Conservation (phyloP, 37 sponge, comb jelly and placozoan species). For the Aphrocallistes beatrix region DNA sequence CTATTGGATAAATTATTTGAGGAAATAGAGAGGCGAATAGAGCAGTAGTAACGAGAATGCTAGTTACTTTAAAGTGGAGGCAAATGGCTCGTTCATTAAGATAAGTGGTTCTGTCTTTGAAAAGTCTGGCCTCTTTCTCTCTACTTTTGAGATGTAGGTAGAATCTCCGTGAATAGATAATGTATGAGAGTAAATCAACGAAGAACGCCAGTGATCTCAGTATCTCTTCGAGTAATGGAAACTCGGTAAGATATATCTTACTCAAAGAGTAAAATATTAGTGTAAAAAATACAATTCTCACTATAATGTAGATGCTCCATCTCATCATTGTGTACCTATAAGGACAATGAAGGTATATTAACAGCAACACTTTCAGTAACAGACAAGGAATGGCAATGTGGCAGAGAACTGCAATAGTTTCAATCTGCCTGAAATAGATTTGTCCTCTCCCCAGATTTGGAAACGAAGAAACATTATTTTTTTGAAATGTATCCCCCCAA, state of each 20-base stretch:
- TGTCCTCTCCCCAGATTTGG: no score
- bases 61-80: neutral
- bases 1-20: no score
- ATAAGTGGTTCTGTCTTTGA: neutral
- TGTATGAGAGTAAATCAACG: neutral
- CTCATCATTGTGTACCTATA: neutral
- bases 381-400: neutral
- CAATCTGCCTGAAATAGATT: no score
- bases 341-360: neutral
- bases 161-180: neutral
- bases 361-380: neutral
- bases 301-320: neutral
- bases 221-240: no score
- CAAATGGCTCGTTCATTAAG: neutral
- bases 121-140: neutral
- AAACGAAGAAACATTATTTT: no score
- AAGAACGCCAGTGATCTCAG: no score
- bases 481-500: no score
- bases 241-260: no score
- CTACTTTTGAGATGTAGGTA: neutral
- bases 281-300: neutral
- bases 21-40: no score
- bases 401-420: neutral
- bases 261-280: no score
- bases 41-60: neutral